Evolutionary conservation across 2,888 invertebrate genomes (phyloP).

Genomic region (Xestia rhomboidea): DNA sequence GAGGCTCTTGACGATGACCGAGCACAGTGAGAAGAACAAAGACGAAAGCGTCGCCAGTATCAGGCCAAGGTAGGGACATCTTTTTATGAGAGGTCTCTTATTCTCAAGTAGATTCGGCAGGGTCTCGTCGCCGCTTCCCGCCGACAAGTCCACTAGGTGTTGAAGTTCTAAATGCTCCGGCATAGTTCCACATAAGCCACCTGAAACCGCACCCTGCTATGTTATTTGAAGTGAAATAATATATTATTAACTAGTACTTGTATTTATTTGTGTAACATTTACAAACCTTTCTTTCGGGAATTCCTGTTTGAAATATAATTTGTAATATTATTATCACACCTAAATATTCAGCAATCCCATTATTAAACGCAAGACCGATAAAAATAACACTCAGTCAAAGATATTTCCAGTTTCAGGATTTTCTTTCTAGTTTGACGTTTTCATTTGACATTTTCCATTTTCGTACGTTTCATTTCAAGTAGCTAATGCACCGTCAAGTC

Average conservation of each 20-base stretch:
- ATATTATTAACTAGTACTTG: slow-evolving; percentile 32
- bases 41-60: slow-evolving; percentile 96
- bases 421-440: slow-evolving; percentile 45
- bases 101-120: slow-evolving; percentile 85
- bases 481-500: not conserved
- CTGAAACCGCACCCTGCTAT: slow-evolving; percentile 70
- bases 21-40: slow-evolving; percentile 96
- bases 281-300: slow-evolving; percentile 56
- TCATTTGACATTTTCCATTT: slow-evolving; percentile 42
- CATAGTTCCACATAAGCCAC: slow-evolving; percentile 84
- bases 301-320: slow-evolving; percentile 14
- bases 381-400: slow-evolving; percentile 37
- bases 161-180: slow-evolving; percentile 95
- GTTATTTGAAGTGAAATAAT: slow-evolving; percentile 49
- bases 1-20: slow-evolving; percentile 97
- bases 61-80: slow-evolving; percentile 95
- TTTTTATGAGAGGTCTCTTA: slow-evolving; percentile 86
- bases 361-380: slow-evolving; percentile 30
- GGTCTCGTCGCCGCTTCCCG: slow-evolving; percentile 88
- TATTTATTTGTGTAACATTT: slow-evolving; percentile 5
- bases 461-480: slow-evolving; percentile 26
- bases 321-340: slow-evolving; percentile 5
- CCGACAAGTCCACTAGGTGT: slow-evolving; percentile 93
- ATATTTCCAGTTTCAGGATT: slow-evolving; percentile 55
- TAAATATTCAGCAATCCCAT: slow-evolving; percentile 48